Percentiles rank a stretch among this genome's conserved stretches.
Conservation (phyloP, 2,888 invertebrate species). For the Oconnorella tubifera region DNA sequence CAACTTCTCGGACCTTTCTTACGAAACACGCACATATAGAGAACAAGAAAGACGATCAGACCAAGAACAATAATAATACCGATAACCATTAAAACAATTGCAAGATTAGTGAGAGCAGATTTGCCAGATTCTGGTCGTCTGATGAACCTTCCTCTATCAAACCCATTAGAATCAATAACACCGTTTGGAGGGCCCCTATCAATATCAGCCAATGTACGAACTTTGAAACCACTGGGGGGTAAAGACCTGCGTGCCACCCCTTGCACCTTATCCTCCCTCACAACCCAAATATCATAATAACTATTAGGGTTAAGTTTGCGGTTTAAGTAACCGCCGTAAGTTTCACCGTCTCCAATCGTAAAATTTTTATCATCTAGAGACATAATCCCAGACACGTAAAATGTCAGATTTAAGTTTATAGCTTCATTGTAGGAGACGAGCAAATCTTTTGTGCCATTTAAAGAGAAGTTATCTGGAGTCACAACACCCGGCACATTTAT, state of each 20-base stretch:
- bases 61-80: constrained; percentile 2
- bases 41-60: constrained; percentile 5
- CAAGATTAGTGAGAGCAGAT: background rate
- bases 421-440: background rate
- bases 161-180: background rate
- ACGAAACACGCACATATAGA: background rate
- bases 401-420: background rate
- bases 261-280: constrained; percentile 68
- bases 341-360: background rate
- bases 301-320: constrained; percentile 61
- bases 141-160: background rate
- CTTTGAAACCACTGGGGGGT: background rate
- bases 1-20: background rate
- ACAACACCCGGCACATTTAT: background rate
- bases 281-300: constrained; percentile 67
- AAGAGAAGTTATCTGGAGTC: background rate
- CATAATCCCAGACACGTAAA: background rate
- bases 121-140: background rate
- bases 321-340: background rate
- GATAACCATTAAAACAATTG: background rate
- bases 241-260: constrained; percentile 65
- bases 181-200: background rate
- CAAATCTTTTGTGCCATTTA: background rate
- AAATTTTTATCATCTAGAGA: background rate
- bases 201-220: background rate